Percentiles rank a stretch among this genome's conserved stretches.
Conservation (phyloP, 2,888 invertebrate genomes). For the Drosophila mimica region DNA sequence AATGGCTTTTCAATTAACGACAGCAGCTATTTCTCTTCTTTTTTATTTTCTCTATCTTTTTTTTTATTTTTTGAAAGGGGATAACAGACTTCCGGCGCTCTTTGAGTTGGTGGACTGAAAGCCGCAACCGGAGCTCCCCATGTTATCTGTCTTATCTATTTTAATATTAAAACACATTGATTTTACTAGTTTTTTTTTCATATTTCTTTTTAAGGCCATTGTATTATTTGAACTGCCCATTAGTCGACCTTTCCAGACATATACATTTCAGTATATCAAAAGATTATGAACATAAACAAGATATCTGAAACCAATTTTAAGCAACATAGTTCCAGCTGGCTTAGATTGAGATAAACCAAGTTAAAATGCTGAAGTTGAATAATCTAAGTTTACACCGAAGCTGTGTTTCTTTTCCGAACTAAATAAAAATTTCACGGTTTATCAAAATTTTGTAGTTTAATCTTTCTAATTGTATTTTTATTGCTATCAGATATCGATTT, state of each 20-base stretch:
- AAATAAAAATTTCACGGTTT: too few relatives aligned
- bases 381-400: neutral
- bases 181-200: neutral
- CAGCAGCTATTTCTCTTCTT: neutral
- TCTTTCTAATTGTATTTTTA: neutral
- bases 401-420: neutral
- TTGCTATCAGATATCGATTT: neutral
- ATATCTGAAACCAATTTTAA: neutral
- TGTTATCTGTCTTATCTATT: conserved; percentile 4
- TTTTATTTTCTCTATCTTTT: neutral
- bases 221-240: neutral
- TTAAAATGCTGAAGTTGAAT: neutral
- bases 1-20: conserved; percentile 53
- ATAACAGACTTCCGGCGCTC: neutral
- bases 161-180: neutral
- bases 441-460: too few relatives aligned
- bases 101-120: neutral
- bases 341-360: neutral
- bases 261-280: neutral
- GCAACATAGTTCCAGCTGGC: neutral
- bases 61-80: neutral
- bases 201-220: neutral
- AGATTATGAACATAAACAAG: neutral
- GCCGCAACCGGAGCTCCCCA: neutral
- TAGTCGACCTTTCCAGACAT: neutral